These are phyloP conservation scores for Zygaena filipendulae DNA, from an alignment of 2,888 invertebrate genomes.

Conservation along the genomic window DNA sequence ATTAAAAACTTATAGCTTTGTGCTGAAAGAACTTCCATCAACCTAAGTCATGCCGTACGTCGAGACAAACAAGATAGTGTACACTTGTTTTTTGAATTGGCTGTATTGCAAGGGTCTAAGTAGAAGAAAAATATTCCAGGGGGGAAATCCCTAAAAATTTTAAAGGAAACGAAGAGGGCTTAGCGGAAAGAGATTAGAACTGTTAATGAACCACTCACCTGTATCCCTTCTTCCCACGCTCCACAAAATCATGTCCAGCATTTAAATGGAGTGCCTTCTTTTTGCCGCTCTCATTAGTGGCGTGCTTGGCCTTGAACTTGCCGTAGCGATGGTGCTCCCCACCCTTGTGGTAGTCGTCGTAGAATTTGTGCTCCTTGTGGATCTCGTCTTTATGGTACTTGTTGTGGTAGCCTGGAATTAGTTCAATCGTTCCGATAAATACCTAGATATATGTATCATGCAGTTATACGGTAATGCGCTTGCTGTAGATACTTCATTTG, in stretches of 20 bases:
- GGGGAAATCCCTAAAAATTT: too few relatives aligned
- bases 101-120: too few relatives aligned
- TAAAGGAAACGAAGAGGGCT: too few relatives aligned
- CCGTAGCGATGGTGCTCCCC: constrained; percentile 77
- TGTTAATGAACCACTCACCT: too few relatives aligned
- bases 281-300: constrained; percentile 70
- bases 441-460: constrained; percentile 1
- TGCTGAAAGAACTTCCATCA: too few relatives aligned
- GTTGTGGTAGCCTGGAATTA: constrained; percentile 73
- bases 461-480: not conserved
- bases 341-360: constrained; percentile 78
- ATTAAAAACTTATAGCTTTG: not conserved
- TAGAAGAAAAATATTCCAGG: too few relatives aligned
- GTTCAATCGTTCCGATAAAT: too few relatives aligned
- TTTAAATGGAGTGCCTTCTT: constrained; percentile 74
- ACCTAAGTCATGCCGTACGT: too few relatives aligned
- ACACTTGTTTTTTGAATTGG: too few relatives aligned
- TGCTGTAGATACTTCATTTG: not conserved
- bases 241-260: constrained; percentile 69
- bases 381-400: constrained; percentile 83
- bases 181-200: too few relatives aligned
- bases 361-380: constrained; percentile 82
- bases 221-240: constrained; percentile 73
- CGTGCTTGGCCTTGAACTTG: constrained; percentile 73
- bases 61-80: too few relatives aligned